These are phyloP conservation scores for Geotrypetes seraphini DNA, from an alignment of 2,797 vertebrate genomes.

Conservation along the genomic window DNA sequence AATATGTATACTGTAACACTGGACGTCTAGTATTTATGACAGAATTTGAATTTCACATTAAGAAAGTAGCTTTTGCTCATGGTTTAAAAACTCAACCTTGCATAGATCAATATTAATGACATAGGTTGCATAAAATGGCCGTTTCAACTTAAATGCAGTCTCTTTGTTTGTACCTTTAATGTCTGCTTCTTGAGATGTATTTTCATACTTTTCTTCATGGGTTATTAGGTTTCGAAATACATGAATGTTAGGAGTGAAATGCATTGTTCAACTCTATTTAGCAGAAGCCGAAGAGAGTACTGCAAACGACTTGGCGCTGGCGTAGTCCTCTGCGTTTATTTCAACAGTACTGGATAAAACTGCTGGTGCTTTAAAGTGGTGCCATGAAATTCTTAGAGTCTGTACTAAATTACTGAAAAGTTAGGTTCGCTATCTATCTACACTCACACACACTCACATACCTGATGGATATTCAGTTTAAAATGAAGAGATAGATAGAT, in stretches of 20 bases:
- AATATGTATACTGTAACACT: too few species aligned
- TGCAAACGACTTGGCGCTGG: slow-evolving; percentile 32
- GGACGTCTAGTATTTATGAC: too few species aligned
- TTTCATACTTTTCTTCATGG: slow-evolving; percentile 66
- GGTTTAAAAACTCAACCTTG: slow-evolving; percentile 1
- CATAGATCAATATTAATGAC: slow-evolving; percentile 14
- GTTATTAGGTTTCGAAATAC: slow-evolving; percentile 72
- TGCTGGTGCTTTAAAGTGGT: slow-evolving; percentile 3
- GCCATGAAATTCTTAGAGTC: slow-evolving; percentile 13
- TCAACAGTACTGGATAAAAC: slow-evolving; percentile 3
- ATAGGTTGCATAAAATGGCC: slow-evolving; percentile 30
- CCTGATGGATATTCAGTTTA: slow-evolving; percentile 22
- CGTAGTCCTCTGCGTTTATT: slow-evolving; percentile 42
- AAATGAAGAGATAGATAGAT: too few species aligned
- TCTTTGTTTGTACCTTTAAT: slow-evolving; percentile 37
- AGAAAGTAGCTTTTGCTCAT: slow-evolving; percentile 2
- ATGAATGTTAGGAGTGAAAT: slow-evolving; percentile 73
- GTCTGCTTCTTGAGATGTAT: slow-evolving; percentile 33
- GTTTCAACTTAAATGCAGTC: slow-evolving; percentile 32
- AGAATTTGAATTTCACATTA: too few species aligned
- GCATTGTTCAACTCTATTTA: slow-evolving; percentile 81
- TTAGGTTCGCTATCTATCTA: slow-evolving; percentile 12
- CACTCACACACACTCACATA: slow-evolving; percentile 1
- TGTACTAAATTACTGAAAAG: slow-evolving; percentile 28
- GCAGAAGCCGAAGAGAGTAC: slow-evolving; percentile 46